Evolutionary conservation across 1,140 invertebrate genomes (phyloP).

Genomic region (Maconellicoccus hirsutus): DNA sequence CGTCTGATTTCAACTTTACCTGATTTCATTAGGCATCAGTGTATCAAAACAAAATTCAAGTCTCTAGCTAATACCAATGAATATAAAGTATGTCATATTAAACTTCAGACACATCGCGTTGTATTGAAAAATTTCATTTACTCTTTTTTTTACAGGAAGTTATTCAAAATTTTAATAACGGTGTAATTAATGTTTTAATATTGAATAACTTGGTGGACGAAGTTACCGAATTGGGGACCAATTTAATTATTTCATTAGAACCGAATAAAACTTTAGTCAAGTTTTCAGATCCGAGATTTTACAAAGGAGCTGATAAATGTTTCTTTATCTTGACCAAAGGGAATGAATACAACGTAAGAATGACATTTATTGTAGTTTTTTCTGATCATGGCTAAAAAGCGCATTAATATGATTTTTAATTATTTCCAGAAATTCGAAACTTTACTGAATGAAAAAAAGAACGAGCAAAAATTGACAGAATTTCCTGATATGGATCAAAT

Average conservation of each 20-base stretch:
- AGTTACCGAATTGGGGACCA: background rate
- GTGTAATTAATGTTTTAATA: background rate
- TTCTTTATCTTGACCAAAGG: constrained; percentile 3
- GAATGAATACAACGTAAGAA: background rate
- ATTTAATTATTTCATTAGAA: background rate
- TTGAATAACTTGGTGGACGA: background rate
- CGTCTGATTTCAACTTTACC: background rate
- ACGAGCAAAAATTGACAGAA: background rate
- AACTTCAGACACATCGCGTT: background rate
- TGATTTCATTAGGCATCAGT: background rate
- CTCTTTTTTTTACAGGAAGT: background rate
- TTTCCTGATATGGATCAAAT: background rate
- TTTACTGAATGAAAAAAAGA: background rate
- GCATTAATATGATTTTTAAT: background rate
- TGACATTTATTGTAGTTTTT: background rate
- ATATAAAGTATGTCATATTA: background rate
- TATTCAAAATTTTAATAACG: background rate
- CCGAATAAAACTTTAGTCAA: background rate
- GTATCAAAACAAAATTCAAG: background rate
- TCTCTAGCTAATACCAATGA: background rate
- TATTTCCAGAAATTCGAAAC: constrained; percentile 6
- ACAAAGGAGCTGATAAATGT: background rate
- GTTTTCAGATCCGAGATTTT: constrained; percentile 9
- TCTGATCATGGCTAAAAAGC: too few species aligned
- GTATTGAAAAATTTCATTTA: background rate